phyloP scores from a whole-genome alignment of 2,797 vertebrate species.

The Tolypeutes matacus region DNA sequence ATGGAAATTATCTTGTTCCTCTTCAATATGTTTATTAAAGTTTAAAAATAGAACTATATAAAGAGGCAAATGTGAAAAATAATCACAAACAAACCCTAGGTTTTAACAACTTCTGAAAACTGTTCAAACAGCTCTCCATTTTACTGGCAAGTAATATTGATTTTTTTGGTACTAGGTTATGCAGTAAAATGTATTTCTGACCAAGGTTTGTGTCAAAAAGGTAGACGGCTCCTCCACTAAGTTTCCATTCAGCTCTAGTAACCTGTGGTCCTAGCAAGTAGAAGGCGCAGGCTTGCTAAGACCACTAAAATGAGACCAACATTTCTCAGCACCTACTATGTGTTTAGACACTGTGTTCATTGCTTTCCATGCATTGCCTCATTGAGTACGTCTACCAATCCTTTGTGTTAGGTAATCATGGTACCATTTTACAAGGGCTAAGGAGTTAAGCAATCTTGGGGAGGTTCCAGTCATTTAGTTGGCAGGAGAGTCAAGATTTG shows the following conservation, averaged over 20 bases:
- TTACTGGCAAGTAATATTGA: background rate
- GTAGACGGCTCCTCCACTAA: background rate
- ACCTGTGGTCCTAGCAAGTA: background rate
- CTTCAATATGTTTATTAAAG: background rate
- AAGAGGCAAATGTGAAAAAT: background rate
- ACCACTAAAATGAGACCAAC: background rate
- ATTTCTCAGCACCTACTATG: background rate
- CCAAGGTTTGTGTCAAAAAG: background rate
- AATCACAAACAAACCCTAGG: background rate
- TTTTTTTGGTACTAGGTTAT: background rate
- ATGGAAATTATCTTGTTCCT: constrained; percentile 16
- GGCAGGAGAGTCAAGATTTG: constrained; percentile 67
- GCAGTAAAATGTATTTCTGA: background rate
- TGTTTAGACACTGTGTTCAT: background rate
- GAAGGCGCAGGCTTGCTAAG: background rate
- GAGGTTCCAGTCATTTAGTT: constrained; percentile 55
- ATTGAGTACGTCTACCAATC: constrained; percentile 43
- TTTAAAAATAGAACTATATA: constrained; percentile 13
- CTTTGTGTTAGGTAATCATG: constrained; percentile 69
- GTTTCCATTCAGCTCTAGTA: background rate
- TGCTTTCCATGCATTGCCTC: constrained; percentile 52
- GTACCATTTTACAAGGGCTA: constrained; percentile 66
- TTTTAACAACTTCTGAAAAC: constrained; percentile 63
- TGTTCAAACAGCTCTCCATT: constrained; percentile 7
- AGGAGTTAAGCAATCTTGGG: constrained; percentile 73